Percentiles rank a stretch among this genome's conserved stretches.
phyloP scores from a whole-genome alignment of 1,140 invertebrate genomes.

The Macrosteles quadrilineatus region DNA sequence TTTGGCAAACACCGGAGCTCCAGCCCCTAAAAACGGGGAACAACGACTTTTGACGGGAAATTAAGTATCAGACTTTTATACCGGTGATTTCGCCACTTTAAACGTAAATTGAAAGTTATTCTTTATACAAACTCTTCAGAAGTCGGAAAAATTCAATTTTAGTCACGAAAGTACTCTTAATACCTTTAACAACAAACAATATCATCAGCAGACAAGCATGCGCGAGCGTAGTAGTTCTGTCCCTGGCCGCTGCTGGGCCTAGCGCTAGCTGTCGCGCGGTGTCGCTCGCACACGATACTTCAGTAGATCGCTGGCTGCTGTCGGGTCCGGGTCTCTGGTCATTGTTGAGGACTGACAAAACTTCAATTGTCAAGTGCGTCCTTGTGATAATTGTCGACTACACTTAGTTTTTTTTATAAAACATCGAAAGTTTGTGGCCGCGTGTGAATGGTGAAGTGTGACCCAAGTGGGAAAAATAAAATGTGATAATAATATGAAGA shows the following conservation, averaged over 20 bases:
- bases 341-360: background rate
- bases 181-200: background rate
- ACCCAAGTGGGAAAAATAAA: background rate
- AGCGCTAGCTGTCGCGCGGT: too few species aligned
- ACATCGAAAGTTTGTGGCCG: background rate
- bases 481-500: background rate
- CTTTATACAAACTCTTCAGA: too few species aligned
- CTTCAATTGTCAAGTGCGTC: background rate
- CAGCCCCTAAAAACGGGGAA: background rate
- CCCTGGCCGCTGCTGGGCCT: background rate
- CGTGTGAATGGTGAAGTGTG: background rate
- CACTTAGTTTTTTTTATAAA: background rate
- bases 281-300: too few species aligned
- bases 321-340: background rate
- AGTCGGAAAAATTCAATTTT: background rate
- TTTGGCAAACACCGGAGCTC: slow-evolving; percentile 5
- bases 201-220: background rate
- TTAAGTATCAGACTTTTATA: too few species aligned
- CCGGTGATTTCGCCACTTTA: too few species aligned
- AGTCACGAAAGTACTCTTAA: background rate
- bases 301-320: background rate
- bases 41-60: too few species aligned
- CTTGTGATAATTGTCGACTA: background rate
- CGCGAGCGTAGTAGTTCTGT: background rate
- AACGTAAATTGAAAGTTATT: too few species aligned